Conservation (phyloP, 2,797 vertebrate genomes). For the Sebastes goodei region DNA sequence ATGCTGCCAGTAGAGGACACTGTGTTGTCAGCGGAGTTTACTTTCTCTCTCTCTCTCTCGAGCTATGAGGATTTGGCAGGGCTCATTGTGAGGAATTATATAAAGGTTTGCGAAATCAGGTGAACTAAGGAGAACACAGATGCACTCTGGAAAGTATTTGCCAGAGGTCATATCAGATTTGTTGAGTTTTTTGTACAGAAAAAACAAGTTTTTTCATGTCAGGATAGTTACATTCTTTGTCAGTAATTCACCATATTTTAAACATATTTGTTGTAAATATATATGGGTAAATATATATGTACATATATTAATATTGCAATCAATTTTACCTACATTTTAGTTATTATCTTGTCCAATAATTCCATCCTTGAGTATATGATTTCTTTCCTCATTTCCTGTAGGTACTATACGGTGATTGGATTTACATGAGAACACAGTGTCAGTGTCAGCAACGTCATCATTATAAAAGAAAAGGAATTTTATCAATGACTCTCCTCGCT, state of each 20-base stretch:
- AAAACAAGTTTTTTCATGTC: neutral
- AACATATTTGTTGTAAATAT: neutral
- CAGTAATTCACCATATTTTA: neutral
- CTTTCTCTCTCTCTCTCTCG: neutral
- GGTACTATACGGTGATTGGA: slow-evolving; percentile 10
- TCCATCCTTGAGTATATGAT: neutral
- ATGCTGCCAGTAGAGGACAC: slow-evolving; percentile 77
- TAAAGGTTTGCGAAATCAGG: slow-evolving; percentile 52
- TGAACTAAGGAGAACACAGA: slow-evolving; percentile 11
- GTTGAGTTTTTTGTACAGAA: neutral
- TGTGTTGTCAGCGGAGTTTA: slow-evolving; percentile 64
- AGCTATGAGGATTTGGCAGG: slow-evolving; percentile 34
- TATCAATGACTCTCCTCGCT: slow-evolving; percentile 62
- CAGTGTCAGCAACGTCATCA: slow-evolving; percentile 26
- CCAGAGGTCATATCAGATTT: neutral
- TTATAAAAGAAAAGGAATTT: slow-evolving; percentile 47
- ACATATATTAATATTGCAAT: neutral
- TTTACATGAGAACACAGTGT: slow-evolving; percentile 24
- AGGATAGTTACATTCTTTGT: neutral
- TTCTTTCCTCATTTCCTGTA: slow-evolving; percentile 8
- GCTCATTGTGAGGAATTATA: slow-evolving; percentile 41
- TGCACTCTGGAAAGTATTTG: neutral
- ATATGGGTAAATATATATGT: neutral
- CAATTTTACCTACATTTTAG: neutral
- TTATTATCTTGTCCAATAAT: neutral